Base-by-base conservation (phyloP, 2,113 vertebrate species). In the Charina bottae region DNA sequence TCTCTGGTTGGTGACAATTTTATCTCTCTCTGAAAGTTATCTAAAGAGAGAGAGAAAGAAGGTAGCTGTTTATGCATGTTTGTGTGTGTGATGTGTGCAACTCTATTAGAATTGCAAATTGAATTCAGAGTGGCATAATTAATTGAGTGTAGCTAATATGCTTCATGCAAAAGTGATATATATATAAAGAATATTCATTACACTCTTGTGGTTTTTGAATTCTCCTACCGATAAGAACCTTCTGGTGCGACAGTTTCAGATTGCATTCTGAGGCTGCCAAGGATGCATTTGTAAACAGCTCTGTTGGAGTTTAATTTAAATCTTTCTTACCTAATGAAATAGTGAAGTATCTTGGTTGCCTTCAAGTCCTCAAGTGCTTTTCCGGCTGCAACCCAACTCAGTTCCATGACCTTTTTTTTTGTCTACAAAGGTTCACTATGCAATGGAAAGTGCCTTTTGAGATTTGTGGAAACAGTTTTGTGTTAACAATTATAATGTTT, bases 401-500 rank as follows among this genome's bases (percentile, higher is more conserved):
- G 6, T 62, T 62, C 46, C 7, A 13, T 53, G 26, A 46, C 11
- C 21, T 87, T 87, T 85, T 87, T 85, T 54, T 53, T 54, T 24
- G 28, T 58, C 46, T n/a, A 55, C 13, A n/a, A 53, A 83, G 83
- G 53, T 58, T 91, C 56, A 37, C 19, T 24, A 3, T 88, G 21
- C 46, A 49, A 60, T 83, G 64, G 55, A 83, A 59, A 60, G 11
- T 10, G 53, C 46, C n/a, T 53, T 62, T 85, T 93, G 37, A 95
- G 87, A 88, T 83, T 90, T 55, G 94, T 94, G 78, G n/a, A 11
- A 62, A 87, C 60, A 83, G 23, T 59, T 92, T 23, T 28, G 23
- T 85, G 26, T 87, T 33, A 59, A 26, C 21, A 37, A 72, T 84
- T 58, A 93, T 21, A 7, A 0, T 2, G 13, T 13, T 85, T 17